Percentiles rank a stretch among this genome's conserved stretches.
Evolutionary conservation across 2,888 invertebrate genomes (phyloP).

Genomic region (Poecilobothrus nobilitatus): DNA sequence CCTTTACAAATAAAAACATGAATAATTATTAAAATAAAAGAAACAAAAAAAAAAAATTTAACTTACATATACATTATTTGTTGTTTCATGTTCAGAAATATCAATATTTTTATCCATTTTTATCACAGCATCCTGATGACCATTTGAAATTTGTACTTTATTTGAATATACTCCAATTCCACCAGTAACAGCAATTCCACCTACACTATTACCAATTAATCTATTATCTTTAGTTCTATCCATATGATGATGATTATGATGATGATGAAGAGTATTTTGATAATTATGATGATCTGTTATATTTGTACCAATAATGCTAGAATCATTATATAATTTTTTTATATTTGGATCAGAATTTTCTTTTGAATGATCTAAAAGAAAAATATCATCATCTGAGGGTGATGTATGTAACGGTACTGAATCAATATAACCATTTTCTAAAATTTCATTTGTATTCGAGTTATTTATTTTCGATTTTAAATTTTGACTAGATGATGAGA

Average conservation of each 20-base stretch:
- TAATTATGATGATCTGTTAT: not conserved
- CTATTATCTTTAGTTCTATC: not conserved
- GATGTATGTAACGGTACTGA: not conserved
- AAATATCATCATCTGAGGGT: not conserved
- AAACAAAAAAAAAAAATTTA: not conserved
- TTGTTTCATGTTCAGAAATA: not conserved
- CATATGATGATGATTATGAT: not conserved
- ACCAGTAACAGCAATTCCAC: not conserved
- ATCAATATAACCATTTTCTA: not conserved
- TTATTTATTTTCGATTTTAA: constrained; percentile 14
- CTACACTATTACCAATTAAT: not conserved
- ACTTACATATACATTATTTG: constrained; percentile 2
- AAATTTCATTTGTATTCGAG: not conserved
- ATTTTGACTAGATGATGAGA: constrained; percentile 20
- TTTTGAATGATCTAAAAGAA: constrained; percentile 1
- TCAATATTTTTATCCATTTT: constrained; percentile 3
- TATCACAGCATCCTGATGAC: constrained; percentile 2
- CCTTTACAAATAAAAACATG: not conserved
- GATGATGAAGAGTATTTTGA: not conserved
- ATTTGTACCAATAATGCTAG: not conserved
- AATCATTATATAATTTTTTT: not conserved
- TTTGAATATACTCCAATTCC: not conserved
- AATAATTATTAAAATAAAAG: too few species aligned
- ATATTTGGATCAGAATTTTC: constrained; percentile 12
- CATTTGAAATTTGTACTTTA: constrained; percentile 6